Base-by-base conservation (phyloP, 2,797 vertebrate species). In the Dendrocincla tyrannina region DNA sequence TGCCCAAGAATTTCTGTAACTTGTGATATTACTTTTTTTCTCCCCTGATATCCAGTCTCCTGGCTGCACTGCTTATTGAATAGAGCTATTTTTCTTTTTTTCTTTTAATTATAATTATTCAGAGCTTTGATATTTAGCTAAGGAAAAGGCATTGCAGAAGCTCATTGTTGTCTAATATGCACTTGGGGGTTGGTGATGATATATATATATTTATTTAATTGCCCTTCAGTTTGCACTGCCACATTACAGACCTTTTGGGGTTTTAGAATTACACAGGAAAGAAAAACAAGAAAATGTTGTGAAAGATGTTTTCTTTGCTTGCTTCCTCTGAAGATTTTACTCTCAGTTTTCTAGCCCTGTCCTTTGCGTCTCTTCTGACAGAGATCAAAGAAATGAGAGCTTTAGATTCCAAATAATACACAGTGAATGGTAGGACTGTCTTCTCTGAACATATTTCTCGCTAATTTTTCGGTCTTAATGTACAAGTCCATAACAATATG, bases 141-240 rank as follows among this genome's bases (percentile, higher is more conserved):
- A 64, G 22, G 32, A 75, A 91, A 52, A 2, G 0, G 9, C 42
- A 50, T 66, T 73, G 47, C 27, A 46, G 35, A 55, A 59, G 32
- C 52, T 28, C 44, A 14, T 30, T 42, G 3, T n/a, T 68, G 17
- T 39, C 14, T 24, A n/a, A 13, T 33, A 19, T 3, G 8, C n/a
- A 30, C 25, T 56, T 74, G 2, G 0, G 4, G 2, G 1, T 15
- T 7, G 7, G 5, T 3, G 3, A 13, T 5, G 9, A 15, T 5
- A 3, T 49, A 5, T 28, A 32, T 5, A 8, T 46, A 17, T 32
- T 24, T n/a, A 11, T 13, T 42, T 74, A 9, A 35, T 58, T 82
- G 4, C 3, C 4, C 12, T 69, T 58, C 42, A 30, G 1, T 62
- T 76, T 39, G n/a, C 17, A 44, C 10, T 32, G 30, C 6, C 37